Conservation (phyloP, 92 coral and sea anemone species). For the Porites rus region DNA sequence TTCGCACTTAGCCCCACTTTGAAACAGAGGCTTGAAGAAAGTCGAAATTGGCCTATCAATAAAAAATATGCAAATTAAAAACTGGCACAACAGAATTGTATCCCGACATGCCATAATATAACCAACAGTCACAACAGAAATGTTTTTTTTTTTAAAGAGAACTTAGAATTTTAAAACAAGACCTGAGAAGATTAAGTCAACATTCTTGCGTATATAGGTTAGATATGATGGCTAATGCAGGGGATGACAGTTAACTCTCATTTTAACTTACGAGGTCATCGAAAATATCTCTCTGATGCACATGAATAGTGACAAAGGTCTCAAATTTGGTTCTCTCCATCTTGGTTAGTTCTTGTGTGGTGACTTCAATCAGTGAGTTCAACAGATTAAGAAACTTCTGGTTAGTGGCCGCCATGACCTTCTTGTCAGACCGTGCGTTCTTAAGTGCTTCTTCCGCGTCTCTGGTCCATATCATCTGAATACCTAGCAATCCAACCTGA, state of each 20-base stretch:
- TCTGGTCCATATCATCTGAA: constrained; percentile 96
- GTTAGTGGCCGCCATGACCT: constrained; percentile 88
- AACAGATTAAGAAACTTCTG: constrained; percentile 91
- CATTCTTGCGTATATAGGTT: too few relatives aligned
- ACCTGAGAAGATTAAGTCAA: too few relatives aligned
- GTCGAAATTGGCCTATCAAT: too few relatives aligned
- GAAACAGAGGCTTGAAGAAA: too few relatives aligned
- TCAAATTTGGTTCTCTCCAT: constrained; percentile 95
- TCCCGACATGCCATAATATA: too few relatives aligned
- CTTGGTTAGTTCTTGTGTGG: constrained; percentile 91
- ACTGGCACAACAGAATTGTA: too few relatives aligned
- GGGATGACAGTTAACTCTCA: background rate
- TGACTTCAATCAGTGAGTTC: constrained; percentile 88
- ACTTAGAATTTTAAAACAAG: too few relatives aligned
- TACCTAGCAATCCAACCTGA: constrained; percentile 89
- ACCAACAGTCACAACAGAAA: too few relatives aligned
- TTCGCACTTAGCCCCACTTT: too few relatives aligned
- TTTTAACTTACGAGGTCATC: constrained; percentile 75
- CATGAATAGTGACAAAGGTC: constrained; percentile 92
- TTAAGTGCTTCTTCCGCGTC: constrained; percentile 93
- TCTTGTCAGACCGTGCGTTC: constrained; percentile 91
- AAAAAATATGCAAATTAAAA: too few relatives aligned
- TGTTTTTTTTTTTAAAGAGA: too few relatives aligned
- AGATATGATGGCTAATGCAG: too few relatives aligned
- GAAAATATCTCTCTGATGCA: constrained; percentile 92